These are phyloP conservation scores for Hedychridium roseum DNA, from an alignment of 2,888 invertebrate species.

Conservation along the genomic window DNA sequence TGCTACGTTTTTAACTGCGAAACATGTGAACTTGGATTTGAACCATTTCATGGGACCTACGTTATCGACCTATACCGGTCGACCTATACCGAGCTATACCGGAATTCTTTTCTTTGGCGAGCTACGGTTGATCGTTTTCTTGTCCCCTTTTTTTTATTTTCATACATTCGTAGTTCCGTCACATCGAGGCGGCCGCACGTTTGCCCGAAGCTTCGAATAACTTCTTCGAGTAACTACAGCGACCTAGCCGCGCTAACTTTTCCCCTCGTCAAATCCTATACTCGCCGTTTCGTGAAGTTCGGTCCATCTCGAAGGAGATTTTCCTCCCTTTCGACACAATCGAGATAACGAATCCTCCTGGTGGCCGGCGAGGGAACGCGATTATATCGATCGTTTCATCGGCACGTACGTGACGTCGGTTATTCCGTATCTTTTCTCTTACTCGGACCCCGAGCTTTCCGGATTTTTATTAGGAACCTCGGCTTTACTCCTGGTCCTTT, in stretches of 20 bases:
- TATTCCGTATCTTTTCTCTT: slow-evolving; percentile 21
- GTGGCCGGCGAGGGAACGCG: slow-evolving; percentile 18
- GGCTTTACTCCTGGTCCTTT: too few relatives aligned
- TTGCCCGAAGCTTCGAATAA: slow-evolving; percentile 3
- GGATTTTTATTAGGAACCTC: slow-evolving; percentile 2
- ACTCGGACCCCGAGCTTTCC: slow-evolving; percentile 1
- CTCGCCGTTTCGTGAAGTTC: background rate
- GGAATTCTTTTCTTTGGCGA: too few relatives aligned
- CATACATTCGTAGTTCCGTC: background rate
- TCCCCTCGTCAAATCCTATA: slow-evolving; percentile 1
- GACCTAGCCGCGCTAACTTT: slow-evolving; percentile 2
- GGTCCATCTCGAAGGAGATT: slow-evolving; percentile 21
- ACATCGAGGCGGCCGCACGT: slow-evolving; percentile 3
- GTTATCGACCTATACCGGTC: too few relatives aligned
- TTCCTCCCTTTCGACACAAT: slow-evolving; percentile 27
- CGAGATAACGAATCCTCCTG: slow-evolving; percentile 40
- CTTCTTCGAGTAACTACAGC: slow-evolving; percentile 3
- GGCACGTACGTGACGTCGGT: slow-evolving; percentile 32
- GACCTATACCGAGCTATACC: too few relatives aligned
- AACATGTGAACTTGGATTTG: too few relatives aligned
- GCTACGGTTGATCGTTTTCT: too few relatives aligned
- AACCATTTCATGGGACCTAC: too few relatives aligned
- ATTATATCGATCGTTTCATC: slow-evolving; percentile 43
- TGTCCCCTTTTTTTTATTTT: too few relatives aligned
- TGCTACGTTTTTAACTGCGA: too few relatives aligned